phyloP scores from a whole-genome alignment of 2,888 invertebrate genomes.

The Ormyrus thymus region DNA sequence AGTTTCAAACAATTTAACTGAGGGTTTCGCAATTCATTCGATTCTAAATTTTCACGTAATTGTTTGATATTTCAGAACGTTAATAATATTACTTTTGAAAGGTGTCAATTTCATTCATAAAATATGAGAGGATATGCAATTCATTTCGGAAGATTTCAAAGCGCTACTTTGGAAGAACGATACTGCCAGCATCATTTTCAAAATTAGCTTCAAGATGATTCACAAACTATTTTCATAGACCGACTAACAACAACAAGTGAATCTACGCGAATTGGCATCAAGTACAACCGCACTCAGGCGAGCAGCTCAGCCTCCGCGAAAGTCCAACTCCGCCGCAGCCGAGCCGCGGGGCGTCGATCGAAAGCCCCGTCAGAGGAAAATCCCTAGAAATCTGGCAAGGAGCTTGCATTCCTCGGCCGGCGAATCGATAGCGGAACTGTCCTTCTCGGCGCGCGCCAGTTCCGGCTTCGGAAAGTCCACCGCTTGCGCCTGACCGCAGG shows the following conservation, averaged over 20 bases:
- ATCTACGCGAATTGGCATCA: not conserved
- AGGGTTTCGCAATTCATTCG: no score
- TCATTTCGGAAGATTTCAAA: no score
- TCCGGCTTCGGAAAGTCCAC: conserved; percentile 13
- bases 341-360: no score
- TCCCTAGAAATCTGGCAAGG: not conserved
- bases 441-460: conserved; percentile 22
- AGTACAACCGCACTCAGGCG: not conserved
- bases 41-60: no score
- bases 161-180: no score
- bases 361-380: conserved; percentile 1
- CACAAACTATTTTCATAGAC: not conserved
- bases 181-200: not conserved
- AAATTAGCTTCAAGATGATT: not conserved
- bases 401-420: not conserved
- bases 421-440: conserved; percentile 43
- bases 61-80: no score
- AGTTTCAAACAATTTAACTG: no score
- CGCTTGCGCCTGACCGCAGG: not conserved
- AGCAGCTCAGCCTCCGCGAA: not conserved
- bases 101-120: no score
- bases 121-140: no score
- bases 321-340: not conserved
- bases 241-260: not conserved
- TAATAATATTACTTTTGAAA: no score